Evolutionary conservation across 2,797 vertebrate genomes (phyloP).

Genomic region (Enteromius paludinosus): DNA sequence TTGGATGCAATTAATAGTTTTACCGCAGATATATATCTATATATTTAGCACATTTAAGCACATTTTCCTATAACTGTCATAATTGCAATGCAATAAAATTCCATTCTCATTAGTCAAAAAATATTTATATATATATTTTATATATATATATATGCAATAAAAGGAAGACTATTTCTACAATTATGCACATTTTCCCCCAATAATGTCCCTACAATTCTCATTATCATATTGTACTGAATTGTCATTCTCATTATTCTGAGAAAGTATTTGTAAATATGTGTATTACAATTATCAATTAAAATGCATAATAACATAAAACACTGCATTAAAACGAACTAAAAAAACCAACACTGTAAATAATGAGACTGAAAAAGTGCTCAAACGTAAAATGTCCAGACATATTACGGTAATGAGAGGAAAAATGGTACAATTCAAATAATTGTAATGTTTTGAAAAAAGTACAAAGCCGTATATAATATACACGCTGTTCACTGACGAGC

Average conservation of each 20-base stretch:
- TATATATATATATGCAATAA: too few species aligned
- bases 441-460: too few species aligned
- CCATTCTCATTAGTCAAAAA: too few species aligned
- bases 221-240: not conserved
- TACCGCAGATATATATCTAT: too few species aligned
- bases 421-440: too few species aligned
- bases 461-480: too few species aligned
- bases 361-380: not conserved
- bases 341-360: not conserved
- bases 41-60: not conserved
- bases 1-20: too few species aligned
- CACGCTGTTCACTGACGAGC: too few species aligned
- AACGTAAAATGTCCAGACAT: not conserved
- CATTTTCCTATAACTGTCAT: slow-evolving; percentile 37
- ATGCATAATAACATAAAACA: not conserved
- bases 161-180: too few species aligned
- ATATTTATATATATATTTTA: too few species aligned
- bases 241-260: not conserved
- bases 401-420: not conserved
- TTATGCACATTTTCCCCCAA: too few species aligned
- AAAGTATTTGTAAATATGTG: not conserved
- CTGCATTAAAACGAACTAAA: not conserved
- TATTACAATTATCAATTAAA: not conserved
- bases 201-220: not conserved
- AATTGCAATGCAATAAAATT: not conserved